Conservation (phyloP, 2,113 vertebrate genomes). For the Promerops cafer region DNA sequence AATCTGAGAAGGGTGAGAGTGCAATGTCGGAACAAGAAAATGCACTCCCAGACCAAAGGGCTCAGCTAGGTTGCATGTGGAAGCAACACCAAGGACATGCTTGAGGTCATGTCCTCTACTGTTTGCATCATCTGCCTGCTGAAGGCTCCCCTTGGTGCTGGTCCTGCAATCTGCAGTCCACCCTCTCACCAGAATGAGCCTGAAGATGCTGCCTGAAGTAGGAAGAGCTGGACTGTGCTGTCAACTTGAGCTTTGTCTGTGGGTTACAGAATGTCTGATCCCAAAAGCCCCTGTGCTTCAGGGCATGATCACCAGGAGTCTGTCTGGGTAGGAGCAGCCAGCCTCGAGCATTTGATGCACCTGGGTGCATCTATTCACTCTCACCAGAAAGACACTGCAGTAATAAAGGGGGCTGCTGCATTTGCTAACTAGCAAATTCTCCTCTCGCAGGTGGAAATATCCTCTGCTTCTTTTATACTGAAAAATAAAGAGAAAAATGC, state of each 20-base stretch:
- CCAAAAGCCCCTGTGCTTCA: not conserved
- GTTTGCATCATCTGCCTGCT: not conserved
- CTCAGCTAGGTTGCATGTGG: fast-evolving
- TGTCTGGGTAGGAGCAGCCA: not conserved
- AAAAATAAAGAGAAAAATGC: not conserved
- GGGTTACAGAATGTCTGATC: not conserved
- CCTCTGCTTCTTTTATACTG: not conserved
- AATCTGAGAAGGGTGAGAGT: not conserved
- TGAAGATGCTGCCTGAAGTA: not conserved
- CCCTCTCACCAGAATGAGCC: not conserved
- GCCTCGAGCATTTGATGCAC: not conserved
- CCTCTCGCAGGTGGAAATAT: not conserved
- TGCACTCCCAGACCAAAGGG: not conserved
- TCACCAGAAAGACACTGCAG: not conserved
- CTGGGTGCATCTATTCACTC: not conserved
- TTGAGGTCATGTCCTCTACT: not conserved
- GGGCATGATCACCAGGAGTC: fast-evolving
- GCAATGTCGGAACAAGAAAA: not conserved
- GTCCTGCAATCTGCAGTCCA: not conserved
- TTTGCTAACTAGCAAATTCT: not conserved
- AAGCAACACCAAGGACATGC: not conserved
- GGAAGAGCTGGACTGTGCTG: not conserved
- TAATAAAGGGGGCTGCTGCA: not conserved
- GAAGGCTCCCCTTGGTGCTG: not conserved
- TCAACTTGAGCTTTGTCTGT: not conserved